Percentiles rank a stretch among this genome's conserved stretches.
Evolutionary conservation across 2,888 invertebrate species (phyloP).

Genomic region (Latrodectus hesperus): DNA sequence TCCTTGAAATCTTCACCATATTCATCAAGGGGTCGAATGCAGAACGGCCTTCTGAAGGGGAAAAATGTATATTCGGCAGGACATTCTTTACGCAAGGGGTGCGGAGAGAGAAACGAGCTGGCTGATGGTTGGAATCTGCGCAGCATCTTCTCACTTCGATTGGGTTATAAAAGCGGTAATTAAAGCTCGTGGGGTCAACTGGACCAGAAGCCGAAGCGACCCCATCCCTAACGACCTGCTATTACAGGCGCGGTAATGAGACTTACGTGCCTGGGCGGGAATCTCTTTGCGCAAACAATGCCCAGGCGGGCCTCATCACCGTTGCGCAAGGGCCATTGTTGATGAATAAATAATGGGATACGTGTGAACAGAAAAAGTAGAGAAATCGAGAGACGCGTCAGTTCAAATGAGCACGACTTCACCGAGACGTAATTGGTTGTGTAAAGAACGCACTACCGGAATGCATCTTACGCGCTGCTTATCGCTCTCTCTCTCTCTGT

Average conservation of each 20-base stretch:
- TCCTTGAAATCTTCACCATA: too few species aligned
- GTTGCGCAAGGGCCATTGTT: slow-evolving; percentile 38
- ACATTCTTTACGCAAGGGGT: too few species aligned
- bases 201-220: slow-evolving; percentile 29
- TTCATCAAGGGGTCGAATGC: too few species aligned
- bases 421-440: not conserved
- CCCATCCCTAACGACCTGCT: slow-evolving; percentile 24
- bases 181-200: slow-evolving; percentile 48
- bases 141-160: not conserved
- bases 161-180: slow-evolving; percentile 18
- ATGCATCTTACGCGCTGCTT: too few species aligned
- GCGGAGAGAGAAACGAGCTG: too few species aligned
- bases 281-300: slow-evolving; percentile 45
- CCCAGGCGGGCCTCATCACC: slow-evolving; percentile 20
- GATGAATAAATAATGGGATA: slow-evolving; percentile 44
- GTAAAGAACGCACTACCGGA: not conserved
- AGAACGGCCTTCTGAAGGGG: too few species aligned
- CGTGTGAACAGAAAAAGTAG: slow-evolving; percentile 26
- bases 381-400: not conserved
- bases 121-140: not conserved
- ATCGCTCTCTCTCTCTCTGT: too few species aligned
- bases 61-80: too few species aligned
- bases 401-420: slow-evolving; percentile 35
- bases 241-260: slow-evolving; percentile 47
- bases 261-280: slow-evolving; percentile 51